Conservation (phyloP, 2,797 vertebrate species). For the Melanotaenia trifasciata region DNA sequence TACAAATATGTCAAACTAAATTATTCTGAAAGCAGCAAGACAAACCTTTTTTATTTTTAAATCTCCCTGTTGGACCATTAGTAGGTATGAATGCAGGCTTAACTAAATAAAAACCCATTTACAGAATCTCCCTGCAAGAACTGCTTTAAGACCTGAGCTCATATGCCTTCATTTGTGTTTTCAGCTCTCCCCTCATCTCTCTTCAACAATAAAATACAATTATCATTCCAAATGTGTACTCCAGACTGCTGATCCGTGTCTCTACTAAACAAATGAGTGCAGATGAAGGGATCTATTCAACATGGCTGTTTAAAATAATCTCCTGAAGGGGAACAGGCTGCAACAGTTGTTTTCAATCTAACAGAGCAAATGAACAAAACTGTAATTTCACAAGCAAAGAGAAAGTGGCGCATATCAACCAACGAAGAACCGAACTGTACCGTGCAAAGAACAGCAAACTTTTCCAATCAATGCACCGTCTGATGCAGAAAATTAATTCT, state of each 20-base stretch:
- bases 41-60: constrained; percentile 23
- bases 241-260: constrained; percentile 22
- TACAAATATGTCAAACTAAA: constrained; percentile 52
- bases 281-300: constrained; percentile 17
- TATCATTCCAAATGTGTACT: constrained; percentile 15
- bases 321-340: not conserved
- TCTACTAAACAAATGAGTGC: not conserved
- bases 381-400: constrained; percentile 47
- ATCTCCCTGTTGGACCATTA: constrained; percentile 43
- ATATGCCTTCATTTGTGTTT: constrained; percentile 43
- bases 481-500: constrained; percentile 67
- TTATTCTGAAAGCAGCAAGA: constrained; percentile 45
- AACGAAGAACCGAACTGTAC: constrained; percentile 53
- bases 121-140: constrained; percentile 30
- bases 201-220: constrained; percentile 23
- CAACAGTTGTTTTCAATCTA: constrained; percentile 34
- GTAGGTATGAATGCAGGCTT: constrained; percentile 23
- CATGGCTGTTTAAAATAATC: constrained; percentile 24
- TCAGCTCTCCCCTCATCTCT: constrained; percentile 43
- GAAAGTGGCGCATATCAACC: constrained; percentile 26
- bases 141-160: constrained; percentile 34
- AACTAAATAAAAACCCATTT: constrained; percentile 51
- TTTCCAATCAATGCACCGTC: constrained; percentile 70
- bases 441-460: constrained; percentile 61
- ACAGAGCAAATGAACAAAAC: constrained; percentile 41